Evolutionary conservation across 2,888 invertebrate genomes (phyloP).

Genomic region (Dryobotodes eremita): DNA sequence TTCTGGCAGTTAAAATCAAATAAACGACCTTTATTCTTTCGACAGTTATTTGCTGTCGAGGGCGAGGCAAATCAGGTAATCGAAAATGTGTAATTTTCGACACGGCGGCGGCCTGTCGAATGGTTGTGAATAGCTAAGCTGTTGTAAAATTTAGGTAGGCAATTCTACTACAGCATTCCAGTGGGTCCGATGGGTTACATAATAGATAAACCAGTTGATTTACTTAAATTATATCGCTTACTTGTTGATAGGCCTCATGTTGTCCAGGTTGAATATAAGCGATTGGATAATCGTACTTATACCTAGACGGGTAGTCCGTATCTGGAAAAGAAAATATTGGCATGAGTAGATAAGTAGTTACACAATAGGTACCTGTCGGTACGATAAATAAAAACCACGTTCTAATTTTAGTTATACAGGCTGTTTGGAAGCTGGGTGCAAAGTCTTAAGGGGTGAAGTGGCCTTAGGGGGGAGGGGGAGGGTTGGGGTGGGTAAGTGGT

Average conservation of each 20-base stretch:
- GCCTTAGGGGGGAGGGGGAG: no score
- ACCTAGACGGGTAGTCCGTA: slow-evolving; percentile 80
- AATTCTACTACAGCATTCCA: background rate
- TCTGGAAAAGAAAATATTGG: slow-evolving; percentile 72
- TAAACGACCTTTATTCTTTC: background rate
- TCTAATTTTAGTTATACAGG: no score
- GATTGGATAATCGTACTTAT: slow-evolving; percentile 79
- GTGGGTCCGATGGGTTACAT: background rate
- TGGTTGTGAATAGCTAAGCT: no score
- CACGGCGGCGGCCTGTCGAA: background rate
- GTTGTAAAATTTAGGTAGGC: background rate
- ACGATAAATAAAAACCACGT: no score
- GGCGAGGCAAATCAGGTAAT: background rate
- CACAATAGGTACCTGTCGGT: background rate
- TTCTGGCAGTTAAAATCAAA: no score
- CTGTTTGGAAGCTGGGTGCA: no score
- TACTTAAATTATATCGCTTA: slow-evolving; percentile 48
- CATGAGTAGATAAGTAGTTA: background rate
- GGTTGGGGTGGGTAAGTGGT: no score
- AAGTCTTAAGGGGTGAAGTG: no score
- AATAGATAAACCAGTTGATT: background rate
- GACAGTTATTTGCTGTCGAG: background rate
- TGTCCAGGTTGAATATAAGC: slow-evolving; percentile 82
- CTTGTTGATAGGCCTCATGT: slow-evolving; percentile 83
- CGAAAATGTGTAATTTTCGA: slow-evolving; percentile 1